A percentile compares a stretch with the other conserved stretches of the same genome.
These are phyloP conservation scores for Cephonodes hylas DNA, from an alignment of 2,888 invertebrate genomes.

Conservation along the genomic window DNA sequence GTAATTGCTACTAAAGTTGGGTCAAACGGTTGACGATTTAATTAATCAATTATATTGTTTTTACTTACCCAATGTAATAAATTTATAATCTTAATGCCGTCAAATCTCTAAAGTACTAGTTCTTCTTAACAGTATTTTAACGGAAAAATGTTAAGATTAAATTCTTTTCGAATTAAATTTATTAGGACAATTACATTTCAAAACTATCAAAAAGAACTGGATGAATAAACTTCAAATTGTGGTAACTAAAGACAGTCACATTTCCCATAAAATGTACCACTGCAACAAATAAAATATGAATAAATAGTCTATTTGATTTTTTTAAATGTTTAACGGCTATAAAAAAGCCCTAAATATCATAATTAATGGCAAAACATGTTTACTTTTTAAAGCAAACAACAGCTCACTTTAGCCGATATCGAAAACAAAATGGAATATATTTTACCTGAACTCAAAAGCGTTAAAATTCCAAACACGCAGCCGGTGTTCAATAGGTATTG, in stretches of 20 bases:
- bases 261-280: conserved; percentile 16
- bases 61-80: too few relatives aligned
- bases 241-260: conserved; percentile 11
- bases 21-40: too few relatives aligned
- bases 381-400: background rate
- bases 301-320: background rate
- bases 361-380: background rate
- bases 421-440: background rate
- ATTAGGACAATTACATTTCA: background rate
- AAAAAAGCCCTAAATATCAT: background rate
- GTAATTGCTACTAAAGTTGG: too few relatives aligned
- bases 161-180: background rate
- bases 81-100: too few relatives aligned
- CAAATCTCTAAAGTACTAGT: too few relatives aligned
- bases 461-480: background rate
- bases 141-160: too few relatives aligned
- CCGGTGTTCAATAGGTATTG: background rate
- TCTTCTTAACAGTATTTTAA: too few relatives aligned
- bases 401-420: background rate
- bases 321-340: too few relatives aligned
- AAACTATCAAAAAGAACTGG: conserved; percentile 19
- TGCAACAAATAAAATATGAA: background rate
- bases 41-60: too few relatives aligned
- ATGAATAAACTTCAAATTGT: conserved; percentile 35
- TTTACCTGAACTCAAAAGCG: background rate